These are phyloP conservation scores for Ips nitidus DNA, from an alignment of 1,140 invertebrate genomes.

Conservation along the genomic window DNA sequence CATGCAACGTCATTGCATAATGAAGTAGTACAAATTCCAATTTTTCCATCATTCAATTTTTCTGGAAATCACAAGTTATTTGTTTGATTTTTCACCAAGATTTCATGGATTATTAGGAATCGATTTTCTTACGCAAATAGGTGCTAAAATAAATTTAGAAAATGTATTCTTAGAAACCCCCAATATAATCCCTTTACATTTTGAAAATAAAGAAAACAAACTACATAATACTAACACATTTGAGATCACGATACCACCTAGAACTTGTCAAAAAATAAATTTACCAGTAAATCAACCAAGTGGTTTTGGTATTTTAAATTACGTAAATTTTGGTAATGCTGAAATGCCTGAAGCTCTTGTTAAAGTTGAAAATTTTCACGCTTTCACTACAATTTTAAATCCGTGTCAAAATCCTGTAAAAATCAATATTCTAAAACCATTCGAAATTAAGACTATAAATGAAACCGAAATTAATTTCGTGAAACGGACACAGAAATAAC, in stretches of 20 bases:
- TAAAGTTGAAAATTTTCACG: no score
- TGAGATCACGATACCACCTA: not conserved
- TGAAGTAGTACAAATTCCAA: constrained; percentile 19
- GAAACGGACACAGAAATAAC: no score
- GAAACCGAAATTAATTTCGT: no score
- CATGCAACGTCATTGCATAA: constrained; percentile 18
- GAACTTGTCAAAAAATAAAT: not conserved
- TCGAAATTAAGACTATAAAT: no score
- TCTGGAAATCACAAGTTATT: no score
- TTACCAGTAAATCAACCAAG: not conserved
- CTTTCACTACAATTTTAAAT: no score
- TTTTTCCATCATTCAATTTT: not conserved
- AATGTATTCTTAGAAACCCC: constrained; percentile 1
- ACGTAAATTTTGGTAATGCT: no score
- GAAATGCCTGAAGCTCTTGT: no score
- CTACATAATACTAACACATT: not conserved
- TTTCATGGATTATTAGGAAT: constrained; percentile 5
- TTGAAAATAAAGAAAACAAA: not conserved
- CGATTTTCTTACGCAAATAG: not conserved
- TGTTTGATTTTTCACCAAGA: not conserved
- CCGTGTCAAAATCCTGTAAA: no score
- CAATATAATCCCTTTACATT: not conserved
- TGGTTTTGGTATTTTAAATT: not conserved
- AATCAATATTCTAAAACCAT: no score
- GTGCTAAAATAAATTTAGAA: constrained; percentile 1